Base-by-base conservation (phyloP, 2,888 invertebrate species). In the Troides helena region DNA sequence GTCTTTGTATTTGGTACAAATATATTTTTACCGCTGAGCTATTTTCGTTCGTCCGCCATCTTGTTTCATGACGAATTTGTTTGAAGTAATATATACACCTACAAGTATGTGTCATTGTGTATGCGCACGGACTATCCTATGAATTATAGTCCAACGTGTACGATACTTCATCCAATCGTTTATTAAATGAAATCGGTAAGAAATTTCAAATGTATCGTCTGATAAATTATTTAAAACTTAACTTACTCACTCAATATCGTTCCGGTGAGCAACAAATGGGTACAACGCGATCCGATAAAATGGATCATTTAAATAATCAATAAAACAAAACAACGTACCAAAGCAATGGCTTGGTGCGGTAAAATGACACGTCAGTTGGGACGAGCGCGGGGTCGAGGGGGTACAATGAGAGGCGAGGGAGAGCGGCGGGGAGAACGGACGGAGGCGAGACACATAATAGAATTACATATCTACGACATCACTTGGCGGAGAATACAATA, bases 401-500 rank as follows among this genome's bases (percentile, higher is more conserved):
- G 81, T 68, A 71, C 69, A 62, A 74, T 25, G 56, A 36, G 59
- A 39, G 39, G 39, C 7, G 39, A 10, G 39, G 39, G 39, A 39
- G 39, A 10, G 39, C 39, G 68, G 68, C 18, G 81, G 82, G 81
- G 84, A 82, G 82, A 81, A 79, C 84, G 88, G 88, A 87, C 86
- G 84, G 85, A 87, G 87, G 82, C 87, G 89, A 90, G 88, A 88
- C 86, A 88, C 87, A 90, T 89, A 90, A 90, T 89, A 86, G 86
- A 88, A 89, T 89, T 88, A 90, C 86, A 88, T 89, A 90, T 87
- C 85, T 87, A 88, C 84, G 82, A 85, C 87, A 89, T 80, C 80
- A 84, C 81, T 86, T 86, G 85, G 83, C 76, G 77, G 86, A 87
- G 86, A 86, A 81, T 81, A 84, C 83, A 82, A 83, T 80, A 78